Percentiles rank a stretch among this genome's conserved stretches.
Evolutionary conservation across 2,797 vertebrate species (phyloP).

Genomic region (Hydrocynus forskahlii): DNA sequence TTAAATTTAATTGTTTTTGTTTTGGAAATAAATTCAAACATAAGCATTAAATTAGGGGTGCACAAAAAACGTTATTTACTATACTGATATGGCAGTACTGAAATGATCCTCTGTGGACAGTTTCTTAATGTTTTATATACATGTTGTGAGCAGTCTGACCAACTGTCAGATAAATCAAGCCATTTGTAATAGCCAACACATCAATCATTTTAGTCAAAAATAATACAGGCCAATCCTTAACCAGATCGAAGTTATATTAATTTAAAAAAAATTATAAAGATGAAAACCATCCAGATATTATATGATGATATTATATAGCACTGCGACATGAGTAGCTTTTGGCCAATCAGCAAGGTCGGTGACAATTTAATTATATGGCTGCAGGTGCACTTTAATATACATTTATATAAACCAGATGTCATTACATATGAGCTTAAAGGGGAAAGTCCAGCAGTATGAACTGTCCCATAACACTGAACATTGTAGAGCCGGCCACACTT

Average conservation of each 20-base stretch:
- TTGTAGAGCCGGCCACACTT: constrained; percentile 16
- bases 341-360: background rate
- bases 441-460: constrained; percentile 14
- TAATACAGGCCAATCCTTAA: too few relatives aligned
- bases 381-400: background rate
- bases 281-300: background rate
- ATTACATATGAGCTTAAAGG: constrained; percentile 9
- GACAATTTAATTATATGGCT: background rate
- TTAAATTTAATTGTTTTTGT: too few relatives aligned
- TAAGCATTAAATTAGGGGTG: too few relatives aligned
- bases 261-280: too few relatives aligned
- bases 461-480: constrained; percentile 30
- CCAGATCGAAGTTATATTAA: too few relatives aligned
- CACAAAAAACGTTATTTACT: too few relatives aligned
- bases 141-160: background rate
- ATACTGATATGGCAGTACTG: too few relatives aligned
- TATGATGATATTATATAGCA: background rate
- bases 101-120: too few relatives aligned
- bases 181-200: too few relatives aligned
- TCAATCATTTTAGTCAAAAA: too few relatives aligned
- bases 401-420: background rate
- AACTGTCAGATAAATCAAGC: background rate
- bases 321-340: background rate
- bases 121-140: background rate
- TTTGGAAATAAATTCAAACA: too few relatives aligned